Percentiles rank a stretch among this genome's conserved stretches.
phyloP scores from a whole-genome alignment of 2,797 vertebrate species.

The Ceryle rudis region DNA sequence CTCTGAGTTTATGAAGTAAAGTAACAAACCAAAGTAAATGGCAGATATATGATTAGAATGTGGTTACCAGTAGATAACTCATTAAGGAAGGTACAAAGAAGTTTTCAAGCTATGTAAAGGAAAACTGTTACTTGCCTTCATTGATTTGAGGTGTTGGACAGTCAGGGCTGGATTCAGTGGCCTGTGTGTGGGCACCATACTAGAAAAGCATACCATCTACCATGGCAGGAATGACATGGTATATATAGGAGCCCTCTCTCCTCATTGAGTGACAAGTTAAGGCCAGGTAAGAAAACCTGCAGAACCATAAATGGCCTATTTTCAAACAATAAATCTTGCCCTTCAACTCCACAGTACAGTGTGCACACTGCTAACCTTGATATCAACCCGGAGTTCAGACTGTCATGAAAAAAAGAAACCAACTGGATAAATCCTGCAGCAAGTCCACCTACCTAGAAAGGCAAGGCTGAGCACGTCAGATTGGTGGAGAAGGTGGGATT shows the following conservation, averaged over 20 bases:
- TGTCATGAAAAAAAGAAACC: background rate
- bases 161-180: background rate
- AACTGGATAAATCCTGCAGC: background rate
- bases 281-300: background rate
- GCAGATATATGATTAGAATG: background rate
- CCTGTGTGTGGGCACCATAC: background rate
- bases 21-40: background rate
- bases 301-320: background rate
- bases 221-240: background rate
- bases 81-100: background rate
- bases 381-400: background rate
- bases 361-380: background rate
- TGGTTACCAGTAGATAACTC: background rate
- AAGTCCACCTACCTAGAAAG: fast-evolving
- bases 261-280: background rate
- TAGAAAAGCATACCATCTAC: background rate
- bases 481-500: background rate
- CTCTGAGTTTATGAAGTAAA: background rate
- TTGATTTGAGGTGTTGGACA: background rate
- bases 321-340: background rate
- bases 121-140: background rate
- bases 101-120: background rate
- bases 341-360: background rate
- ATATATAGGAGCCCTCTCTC: background rate
- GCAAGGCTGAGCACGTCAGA: background rate